phyloP scores from a whole-genome alignment of 2,888 invertebrate species.

The Taenaris catops region DNA sequence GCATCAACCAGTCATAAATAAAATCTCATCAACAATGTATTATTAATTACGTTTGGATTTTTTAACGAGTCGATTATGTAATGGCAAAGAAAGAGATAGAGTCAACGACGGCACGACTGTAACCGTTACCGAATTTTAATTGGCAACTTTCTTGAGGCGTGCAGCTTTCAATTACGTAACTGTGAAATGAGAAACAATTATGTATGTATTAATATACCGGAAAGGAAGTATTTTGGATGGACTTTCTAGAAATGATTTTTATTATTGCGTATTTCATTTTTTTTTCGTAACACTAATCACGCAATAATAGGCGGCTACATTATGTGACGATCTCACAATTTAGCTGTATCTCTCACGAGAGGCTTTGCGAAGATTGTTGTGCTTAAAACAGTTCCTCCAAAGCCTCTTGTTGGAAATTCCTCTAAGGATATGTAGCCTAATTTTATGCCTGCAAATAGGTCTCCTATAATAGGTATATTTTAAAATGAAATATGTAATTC shows the following conservation, averaged over 20 bases:
- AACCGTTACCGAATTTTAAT: conserved; percentile 58
- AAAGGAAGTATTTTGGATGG: conserved; percentile 47
- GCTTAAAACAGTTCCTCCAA: too few relatives aligned
- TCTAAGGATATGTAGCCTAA: too few relatives aligned
- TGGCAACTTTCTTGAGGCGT: conserved; percentile 58
- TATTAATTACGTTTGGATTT: conserved; percentile 13
- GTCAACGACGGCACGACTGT: conserved; percentile 19
- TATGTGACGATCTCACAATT: too few relatives aligned
- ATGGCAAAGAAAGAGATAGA: conserved; percentile 22
- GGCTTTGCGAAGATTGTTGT: too few relatives aligned
- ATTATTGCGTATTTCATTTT: too few relatives aligned
- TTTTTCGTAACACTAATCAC: conserved; percentile 51
- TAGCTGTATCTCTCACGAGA: too few relatives aligned
- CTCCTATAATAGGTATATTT: too few relatives aligned
- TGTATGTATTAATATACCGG: conserved; percentile 65
- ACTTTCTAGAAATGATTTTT: conserved; percentile 58
- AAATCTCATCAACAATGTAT: neutral
- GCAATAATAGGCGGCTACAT: too few relatives aligned
- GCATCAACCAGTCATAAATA: neutral
- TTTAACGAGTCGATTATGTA: conserved; percentile 19
- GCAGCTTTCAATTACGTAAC: conserved; percentile 53
- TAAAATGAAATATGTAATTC: too few relatives aligned
- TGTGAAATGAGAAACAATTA: conserved; percentile 68
- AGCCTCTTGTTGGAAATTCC: too few relatives aligned
- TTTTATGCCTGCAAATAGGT: too few relatives aligned